Conservation (phyloP, 2,888 invertebrate species). For the Alentia gelatinosa region DNA sequence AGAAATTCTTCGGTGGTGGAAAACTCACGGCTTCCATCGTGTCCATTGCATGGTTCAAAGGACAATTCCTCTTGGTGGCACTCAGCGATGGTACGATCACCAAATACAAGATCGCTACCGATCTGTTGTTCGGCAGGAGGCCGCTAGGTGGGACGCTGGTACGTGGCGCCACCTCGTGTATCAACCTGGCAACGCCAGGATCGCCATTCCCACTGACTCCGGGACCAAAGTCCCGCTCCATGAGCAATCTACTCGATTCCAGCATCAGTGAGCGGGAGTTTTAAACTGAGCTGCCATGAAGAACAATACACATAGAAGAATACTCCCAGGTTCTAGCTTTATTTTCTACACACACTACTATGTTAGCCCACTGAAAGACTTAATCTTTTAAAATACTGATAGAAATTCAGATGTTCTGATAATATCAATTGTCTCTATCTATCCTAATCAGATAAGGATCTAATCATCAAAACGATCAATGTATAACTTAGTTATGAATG, state of each 20-base stretch:
- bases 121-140: background rate
- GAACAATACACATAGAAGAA: too few relatives aligned
- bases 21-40: slow-evolving; percentile 30
- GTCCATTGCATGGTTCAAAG: slow-evolving; percentile 20
- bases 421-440: too few relatives aligned
- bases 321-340: too few relatives aligned
- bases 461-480: too few relatives aligned
- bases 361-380: too few relatives aligned
- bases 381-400: too few relatives aligned
- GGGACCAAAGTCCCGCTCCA: background rate
- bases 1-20: slow-evolving; percentile 43
- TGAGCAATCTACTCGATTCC: slow-evolving; percentile 30
- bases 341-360: too few relatives aligned
- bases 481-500: too few relatives aligned
- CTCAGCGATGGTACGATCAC: background rate
- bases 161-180: slow-evolving; percentile 48
- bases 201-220: slow-evolving; percentile 7
- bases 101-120: slow-evolving; percentile 31
- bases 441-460: too few relatives aligned
- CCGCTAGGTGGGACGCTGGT: slow-evolving; percentile 4
- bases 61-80: slow-evolving; percentile 15
- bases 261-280: background rate
- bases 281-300: too few relatives aligned
- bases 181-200: slow-evolving; percentile 38
- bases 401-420: too few relatives aligned